phyloP scores from a whole-genome alignment of 53 echinoderm and acorn worm species.

The Mesocentrotus franciscanus region DNA sequence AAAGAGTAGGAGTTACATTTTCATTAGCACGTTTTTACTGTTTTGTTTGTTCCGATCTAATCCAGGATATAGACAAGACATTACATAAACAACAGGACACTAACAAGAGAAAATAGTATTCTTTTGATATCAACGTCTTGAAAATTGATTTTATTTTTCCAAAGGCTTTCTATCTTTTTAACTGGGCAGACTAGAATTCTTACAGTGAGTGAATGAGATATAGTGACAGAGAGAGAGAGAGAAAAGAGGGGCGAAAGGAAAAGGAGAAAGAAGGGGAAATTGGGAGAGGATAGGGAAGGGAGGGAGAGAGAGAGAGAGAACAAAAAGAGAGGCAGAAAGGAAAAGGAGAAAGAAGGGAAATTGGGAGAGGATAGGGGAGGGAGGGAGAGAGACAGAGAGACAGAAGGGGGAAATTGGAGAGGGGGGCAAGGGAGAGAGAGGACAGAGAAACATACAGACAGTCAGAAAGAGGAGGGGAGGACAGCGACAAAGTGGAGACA shows the following conservation, averaged over 20 bases:
- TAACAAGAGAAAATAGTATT: neutral
- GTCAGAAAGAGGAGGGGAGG: neutral
- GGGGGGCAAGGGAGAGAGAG: neutral
- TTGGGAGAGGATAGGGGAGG: neutral
- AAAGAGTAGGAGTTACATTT: neutral
- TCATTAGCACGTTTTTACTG: neutral
- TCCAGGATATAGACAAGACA: conserved; percentile 46
- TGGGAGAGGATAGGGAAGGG: neutral
- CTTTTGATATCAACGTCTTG: neutral
- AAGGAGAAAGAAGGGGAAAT: neutral
- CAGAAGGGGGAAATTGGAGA: neutral
- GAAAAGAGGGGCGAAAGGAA: neutral
- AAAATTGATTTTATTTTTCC: neutral
- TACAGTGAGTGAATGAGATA: too few species aligned
- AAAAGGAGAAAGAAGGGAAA: neutral
- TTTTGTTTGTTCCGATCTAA: conserved; percentile 37
- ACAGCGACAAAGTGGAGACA: neutral
- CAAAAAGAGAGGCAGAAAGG: neutral
- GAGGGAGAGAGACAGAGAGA: neutral
- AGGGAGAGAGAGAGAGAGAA: neutral
- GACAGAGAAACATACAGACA: too few species aligned
- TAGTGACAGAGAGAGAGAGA: too few species aligned
- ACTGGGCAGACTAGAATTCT: too few species aligned
- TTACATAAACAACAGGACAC: neutral
- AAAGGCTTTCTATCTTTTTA: neutral